Base-by-base conservation (phyloP, 2,888 invertebrate species). In the Argyra leucocephala region DNA sequence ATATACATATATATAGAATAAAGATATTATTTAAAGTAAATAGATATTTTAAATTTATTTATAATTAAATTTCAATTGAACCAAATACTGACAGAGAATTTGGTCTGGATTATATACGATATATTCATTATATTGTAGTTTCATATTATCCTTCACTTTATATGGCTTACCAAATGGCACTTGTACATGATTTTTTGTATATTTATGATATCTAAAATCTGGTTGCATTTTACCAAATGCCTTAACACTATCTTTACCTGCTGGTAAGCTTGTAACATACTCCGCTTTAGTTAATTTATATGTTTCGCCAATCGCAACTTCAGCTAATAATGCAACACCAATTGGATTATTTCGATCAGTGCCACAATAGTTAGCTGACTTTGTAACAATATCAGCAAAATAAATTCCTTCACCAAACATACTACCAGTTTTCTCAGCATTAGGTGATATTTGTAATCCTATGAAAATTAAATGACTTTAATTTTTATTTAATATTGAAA, bases 401-500 rank as follows among this genome's bases (percentile, higher is more conserved):
- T 48, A 48, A 48, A 48, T 48, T 2, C 48, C 48, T 48, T 48
- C 48, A 48, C 48, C 48, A 48, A 48, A 48, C 48, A 48, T 48
- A 48, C 48, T 48, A 48, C 48, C 48, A 48, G 48, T 48, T 48
- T 48, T n/a, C 5, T 15, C 48, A 18, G 12, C 18, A 48, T 48
- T 15, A 18, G 48, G 48, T 48, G 48, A 9, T 18, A 48, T 48
- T 48, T 48, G 48, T 48, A 48, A 48, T 48, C 48, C 48, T 48
- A 48, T 10, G 12, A 15, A 37, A 15, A 9, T 37, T 15, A 37
- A 5, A 37, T 37, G 37, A 10, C 4, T 26, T 26, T 26, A 26
- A n/a, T 26, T 26, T 26, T 26, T 26, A 6, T 26, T 7, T n/a
- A n/a, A n/a, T n/a, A n/a, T n/a, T n/a, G n/a, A n/a, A n/a, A n/a